Conservation (phyloP, 64 coral and sea anemone genomes). For the Exaiptasia diaphana region DNA sequence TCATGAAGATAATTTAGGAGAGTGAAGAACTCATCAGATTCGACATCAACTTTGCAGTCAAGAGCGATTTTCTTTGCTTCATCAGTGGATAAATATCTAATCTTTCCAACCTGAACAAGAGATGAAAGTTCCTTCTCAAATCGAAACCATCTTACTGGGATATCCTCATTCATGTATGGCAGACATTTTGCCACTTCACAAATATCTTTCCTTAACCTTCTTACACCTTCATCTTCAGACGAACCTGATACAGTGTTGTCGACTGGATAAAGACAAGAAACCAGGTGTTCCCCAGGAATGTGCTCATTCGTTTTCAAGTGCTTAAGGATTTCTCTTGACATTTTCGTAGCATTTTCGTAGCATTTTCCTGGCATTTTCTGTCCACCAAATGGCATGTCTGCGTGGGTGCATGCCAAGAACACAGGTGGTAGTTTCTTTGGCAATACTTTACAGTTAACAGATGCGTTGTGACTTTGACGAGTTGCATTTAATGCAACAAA, state of each 20-base stretch:
- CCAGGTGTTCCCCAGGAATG: background rate
- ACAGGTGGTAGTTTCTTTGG: background rate
- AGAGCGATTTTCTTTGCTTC: slow-evolving; percentile 16
- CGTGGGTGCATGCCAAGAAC: background rate
- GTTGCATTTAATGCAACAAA: background rate
- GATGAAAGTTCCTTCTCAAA: slow-evolving; percentile 5
- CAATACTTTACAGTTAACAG: background rate
- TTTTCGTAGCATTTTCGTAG: background rate
- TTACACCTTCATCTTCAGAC: background rate
- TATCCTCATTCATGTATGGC: background rate
- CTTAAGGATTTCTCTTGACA: background rate
- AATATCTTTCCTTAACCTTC: background rate
- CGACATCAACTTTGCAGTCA: background rate
- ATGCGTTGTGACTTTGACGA: background rate
- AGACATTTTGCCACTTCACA: background rate
- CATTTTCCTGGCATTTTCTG: no score
- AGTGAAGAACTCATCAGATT: background rate
- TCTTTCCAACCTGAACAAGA: background rate
- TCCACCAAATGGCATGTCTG: background rate
- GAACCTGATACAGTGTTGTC: slow-evolving; percentile 13
- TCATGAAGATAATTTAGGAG: slow-evolving; percentile 47
- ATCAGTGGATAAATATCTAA: background rate
- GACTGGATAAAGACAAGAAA: background rate
- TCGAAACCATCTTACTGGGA: slow-evolving; percentile 28
- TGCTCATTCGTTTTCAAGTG: background rate